These are phyloP conservation scores for Opisthocomus hoazin DNA, from an alignment of 2,113 vertebrate species.

Conservation along the genomic window DNA sequence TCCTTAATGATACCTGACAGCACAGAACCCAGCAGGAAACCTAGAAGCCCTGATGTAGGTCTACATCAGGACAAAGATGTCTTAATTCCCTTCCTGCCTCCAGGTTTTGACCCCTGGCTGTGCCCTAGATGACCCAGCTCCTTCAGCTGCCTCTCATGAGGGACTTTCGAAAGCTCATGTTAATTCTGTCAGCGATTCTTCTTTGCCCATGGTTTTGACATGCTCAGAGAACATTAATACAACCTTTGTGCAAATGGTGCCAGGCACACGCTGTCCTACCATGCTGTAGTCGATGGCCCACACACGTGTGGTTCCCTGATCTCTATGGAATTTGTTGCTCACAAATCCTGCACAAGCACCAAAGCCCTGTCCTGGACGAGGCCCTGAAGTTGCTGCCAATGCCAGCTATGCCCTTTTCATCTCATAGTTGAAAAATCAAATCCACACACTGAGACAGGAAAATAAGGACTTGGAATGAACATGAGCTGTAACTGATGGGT, in stretches of 20 bases:
- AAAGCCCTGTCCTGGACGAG: background rate
- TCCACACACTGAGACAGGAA: background rate
- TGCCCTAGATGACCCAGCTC: background rate
- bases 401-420: background rate
- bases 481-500: background rate
- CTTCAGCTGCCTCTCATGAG: background rate
- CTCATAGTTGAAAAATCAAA: background rate
- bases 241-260: background rate
- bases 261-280: background rate
- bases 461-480: background rate
- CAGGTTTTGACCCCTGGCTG: background rate
- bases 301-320: background rate
- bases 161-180: background rate
- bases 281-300: accelerated
- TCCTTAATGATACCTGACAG: accelerated
- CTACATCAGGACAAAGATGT: background rate
- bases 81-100: background rate
- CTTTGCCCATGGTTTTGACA: background rate
- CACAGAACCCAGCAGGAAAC: background rate
- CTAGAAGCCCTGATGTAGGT: background rate
- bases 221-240: background rate
- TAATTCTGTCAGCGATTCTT: background rate
- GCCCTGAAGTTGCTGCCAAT: background rate
- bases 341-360: background rate
- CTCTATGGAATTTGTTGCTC: background rate